These are phyloP conservation scores for Sitobion miscanthi DNA, from an alignment of 1,140 invertebrate species.

Conservation along the genomic window DNA sequence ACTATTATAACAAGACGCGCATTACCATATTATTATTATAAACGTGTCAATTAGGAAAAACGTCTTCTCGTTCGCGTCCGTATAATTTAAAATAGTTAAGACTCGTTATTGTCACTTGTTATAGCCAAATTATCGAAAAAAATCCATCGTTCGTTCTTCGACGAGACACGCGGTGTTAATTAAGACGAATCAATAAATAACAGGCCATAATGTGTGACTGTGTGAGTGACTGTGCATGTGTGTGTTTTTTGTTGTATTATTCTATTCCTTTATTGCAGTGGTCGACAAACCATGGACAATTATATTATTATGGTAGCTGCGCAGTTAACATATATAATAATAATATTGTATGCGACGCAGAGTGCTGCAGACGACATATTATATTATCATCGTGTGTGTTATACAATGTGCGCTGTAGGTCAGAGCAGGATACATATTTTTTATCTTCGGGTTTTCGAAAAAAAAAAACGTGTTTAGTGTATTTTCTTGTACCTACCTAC, in stretches of 20 bases:
- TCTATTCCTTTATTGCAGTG: neutral
- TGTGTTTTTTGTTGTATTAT: neutral
- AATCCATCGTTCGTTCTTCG: neutral
- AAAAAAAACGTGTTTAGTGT: neutral
- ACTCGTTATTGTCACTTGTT: neutral
- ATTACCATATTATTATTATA: neutral
- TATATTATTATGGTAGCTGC: neutral
- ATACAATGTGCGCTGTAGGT: neutral
- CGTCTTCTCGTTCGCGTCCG: neutral
- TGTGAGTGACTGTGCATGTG: too few species aligned
- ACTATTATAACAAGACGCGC: neutral
- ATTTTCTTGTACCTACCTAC: neutral
- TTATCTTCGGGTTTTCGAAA: neutral
- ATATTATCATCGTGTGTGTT: neutral
- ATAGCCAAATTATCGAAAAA: neutral
- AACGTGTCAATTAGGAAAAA: neutral
- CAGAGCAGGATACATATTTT: neutral
- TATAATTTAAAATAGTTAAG: neutral
- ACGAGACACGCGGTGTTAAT: neutral
- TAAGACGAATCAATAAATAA: slow-evolving; percentile 22
- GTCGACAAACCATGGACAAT: neutral
- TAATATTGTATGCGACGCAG: neutral
- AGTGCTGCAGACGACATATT: neutral
- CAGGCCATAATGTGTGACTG: neutral
- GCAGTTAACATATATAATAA: neutral